phyloP scores from a whole-genome alignment of 2,113 vertebrate genomes.

The Dunckerocampus dactyliophorus region DNA sequence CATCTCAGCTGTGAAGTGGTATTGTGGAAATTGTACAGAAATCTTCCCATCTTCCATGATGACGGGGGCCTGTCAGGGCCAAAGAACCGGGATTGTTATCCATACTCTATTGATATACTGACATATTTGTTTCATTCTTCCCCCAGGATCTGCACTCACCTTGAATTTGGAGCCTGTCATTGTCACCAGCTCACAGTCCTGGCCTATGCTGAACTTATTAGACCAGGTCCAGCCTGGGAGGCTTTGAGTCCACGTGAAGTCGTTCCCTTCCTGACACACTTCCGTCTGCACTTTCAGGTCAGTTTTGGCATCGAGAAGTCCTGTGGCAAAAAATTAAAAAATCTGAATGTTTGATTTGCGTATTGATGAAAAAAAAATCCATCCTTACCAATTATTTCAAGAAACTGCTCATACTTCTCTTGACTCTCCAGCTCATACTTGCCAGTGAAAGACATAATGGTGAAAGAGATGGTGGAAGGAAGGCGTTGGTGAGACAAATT shows the following conservation, averaged over 20 bases:
- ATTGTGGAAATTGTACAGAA: constrained; percentile 76
- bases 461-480: constrained; percentile 10
- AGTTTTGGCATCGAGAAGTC: constrained; percentile 74
- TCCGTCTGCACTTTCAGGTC: constrained; percentile 80
- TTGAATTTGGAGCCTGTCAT: constrained; percentile 79
- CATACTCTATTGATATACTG: not conserved
- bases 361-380: not conserved
- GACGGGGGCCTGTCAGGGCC: constrained; percentile 69
- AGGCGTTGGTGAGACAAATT: constrained; percentile 15
- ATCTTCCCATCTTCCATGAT: constrained; percentile 76
- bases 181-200: constrained; percentile 79
- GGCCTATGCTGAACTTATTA: constrained; percentile 77
- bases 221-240: constrained; percentile 70
- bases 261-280: constrained; percentile 78
- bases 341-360: not conserved
- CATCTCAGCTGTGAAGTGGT: constrained; percentile 78
- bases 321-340: constrained; percentile 45
- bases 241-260: constrained; percentile 80
- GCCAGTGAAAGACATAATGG: constrained; percentile 77
- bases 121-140: not conserved
- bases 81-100: not conserved
- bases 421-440: constrained; percentile 80
- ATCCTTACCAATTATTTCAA: constrained; percentile 66
- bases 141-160: constrained; percentile 58
- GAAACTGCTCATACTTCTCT: constrained; percentile 80